These are phyloP conservation scores for Hedychridium roseum DNA, from an alignment of 2,888 invertebrate species.

Conservation along the genomic window DNA sequence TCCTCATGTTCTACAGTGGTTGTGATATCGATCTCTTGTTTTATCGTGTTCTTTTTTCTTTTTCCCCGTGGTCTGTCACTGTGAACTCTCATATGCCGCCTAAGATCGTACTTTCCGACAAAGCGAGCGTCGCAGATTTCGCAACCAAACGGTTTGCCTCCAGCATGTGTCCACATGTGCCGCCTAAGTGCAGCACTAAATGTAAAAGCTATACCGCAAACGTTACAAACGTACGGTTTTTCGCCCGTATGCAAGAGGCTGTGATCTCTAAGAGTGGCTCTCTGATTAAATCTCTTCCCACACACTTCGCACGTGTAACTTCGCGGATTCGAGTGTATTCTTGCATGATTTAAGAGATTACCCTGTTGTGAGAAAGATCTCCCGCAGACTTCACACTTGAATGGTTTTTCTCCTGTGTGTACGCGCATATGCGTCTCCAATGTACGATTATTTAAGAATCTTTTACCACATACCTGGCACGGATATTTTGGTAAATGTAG, in stretches of 20 bases:
- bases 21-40: conserved; percentile 3
- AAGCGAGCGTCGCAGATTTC: conserved; percentile 54
- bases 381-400: conserved; percentile 67
- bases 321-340: conserved; percentile 57
- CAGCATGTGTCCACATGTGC: conserved; percentile 56
- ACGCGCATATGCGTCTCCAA: conserved; percentile 69
- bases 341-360: conserved; percentile 54
- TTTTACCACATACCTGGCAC: conserved; percentile 67
- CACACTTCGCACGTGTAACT: conserved; percentile 58
- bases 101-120: conserved; percentile 57
- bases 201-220: conserved; percentile 57
- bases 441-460: conserved; percentile 70
- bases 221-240: conserved; percentile 57
- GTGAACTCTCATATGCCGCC: conserved; percentile 57
- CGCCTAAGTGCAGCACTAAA: conserved; percentile 57
- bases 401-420: conserved; percentile 70
- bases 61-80: conserved; percentile 40
- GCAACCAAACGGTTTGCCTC: conserved; percentile 55
- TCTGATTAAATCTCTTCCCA: conserved; percentile 58
- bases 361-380: conserved; percentile 65
- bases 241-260: conserved; percentile 57
- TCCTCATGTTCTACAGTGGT: conserved; percentile 11
- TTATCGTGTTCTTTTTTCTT: conserved; percentile 27
- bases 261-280: conserved; percentile 57
- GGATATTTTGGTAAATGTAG: conserved; percentile 65